Conservation (phyloP, 2,888 invertebrate species). For the Alviniconcha strummeri region DNA sequence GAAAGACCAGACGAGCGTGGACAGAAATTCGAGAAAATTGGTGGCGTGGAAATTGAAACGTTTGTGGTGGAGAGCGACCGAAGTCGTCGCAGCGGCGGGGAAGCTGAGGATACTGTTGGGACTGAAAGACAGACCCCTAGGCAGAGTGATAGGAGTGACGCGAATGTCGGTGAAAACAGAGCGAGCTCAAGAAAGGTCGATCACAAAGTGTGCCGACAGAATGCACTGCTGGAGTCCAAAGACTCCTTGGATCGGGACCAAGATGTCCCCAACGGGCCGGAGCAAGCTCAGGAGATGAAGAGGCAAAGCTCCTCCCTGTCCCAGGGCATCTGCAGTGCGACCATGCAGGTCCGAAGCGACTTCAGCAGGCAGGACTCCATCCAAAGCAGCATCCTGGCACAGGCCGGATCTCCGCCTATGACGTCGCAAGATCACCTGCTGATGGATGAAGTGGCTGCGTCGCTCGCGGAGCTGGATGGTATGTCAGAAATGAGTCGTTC, state of each 20-base stretch:
- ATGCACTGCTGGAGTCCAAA: constrained; percentile 4
- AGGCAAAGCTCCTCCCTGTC: constrained; percentile 18
- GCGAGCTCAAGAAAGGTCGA: neutral
- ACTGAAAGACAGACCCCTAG: neutral
- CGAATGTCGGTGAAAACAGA: too few species aligned
- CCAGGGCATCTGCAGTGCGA: neutral
- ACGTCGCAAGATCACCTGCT: neutral
- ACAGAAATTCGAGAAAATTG: constrained; percentile 6
- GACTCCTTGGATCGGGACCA: neutral
- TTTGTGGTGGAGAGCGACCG: neutral
- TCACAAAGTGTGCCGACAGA: neutral
- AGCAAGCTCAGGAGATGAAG: neutral
- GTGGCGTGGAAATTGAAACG: neutral
- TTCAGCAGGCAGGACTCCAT: constrained; percentile 27
- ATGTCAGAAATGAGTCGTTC: neutral
- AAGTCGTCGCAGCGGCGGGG: too few species aligned
- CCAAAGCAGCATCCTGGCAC: constrained; percentile 31
- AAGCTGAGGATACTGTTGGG: too few species aligned
- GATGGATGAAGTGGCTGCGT: neutral
- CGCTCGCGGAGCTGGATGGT: constrained; percentile 20
- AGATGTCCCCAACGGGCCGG: neutral
- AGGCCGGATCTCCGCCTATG: constrained; percentile 27
- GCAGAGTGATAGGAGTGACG: neutral
- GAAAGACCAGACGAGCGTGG: neutral
- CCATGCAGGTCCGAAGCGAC: neutral